Conservation (phyloP, 2,113 vertebrate genomes). For the Tylochromis polylepis region DNA sequence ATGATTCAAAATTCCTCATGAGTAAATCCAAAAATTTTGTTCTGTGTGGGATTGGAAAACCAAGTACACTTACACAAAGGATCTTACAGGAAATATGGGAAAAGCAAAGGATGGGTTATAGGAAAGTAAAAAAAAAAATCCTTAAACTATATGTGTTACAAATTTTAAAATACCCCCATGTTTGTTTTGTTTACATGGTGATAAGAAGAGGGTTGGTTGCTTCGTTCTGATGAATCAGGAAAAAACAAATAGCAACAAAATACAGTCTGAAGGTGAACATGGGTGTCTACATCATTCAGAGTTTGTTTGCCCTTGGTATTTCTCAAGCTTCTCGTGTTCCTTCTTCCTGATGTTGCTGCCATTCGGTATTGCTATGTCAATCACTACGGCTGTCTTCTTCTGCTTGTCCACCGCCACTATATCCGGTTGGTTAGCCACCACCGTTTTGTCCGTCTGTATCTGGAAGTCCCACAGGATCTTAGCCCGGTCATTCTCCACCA, state of each 20-base stretch:
- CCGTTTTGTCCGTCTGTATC: too few relatives aligned
- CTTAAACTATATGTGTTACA: not conserved
- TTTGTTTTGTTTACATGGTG: not conserved
- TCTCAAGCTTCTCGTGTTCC: too few relatives aligned
- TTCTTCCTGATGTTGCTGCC: too few relatives aligned
- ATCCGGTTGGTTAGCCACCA: too few relatives aligned
- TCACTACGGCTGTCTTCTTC: too few relatives aligned
- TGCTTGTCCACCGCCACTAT: too few relatives aligned
- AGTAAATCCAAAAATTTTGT: not conserved
- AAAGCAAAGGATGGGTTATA: not conserved
- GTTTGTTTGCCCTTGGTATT: too few relatives aligned
- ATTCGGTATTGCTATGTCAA: too few relatives aligned
- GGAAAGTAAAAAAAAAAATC: not conserved
- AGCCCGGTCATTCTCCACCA: too few relatives aligned
- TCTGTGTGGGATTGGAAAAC: not conserved
- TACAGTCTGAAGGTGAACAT: not conserved
- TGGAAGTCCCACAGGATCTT: too few relatives aligned
- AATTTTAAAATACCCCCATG: not conserved
- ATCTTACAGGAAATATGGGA: not conserved
- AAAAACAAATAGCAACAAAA: not conserved
- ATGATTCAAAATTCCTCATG: not conserved
- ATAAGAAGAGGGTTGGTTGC: not conserved
- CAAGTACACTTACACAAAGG: not conserved
- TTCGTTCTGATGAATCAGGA: not conserved
- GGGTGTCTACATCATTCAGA: not conserved